Base-by-base conservation (phyloP, 2,888 invertebrate genomes). In the Drosophila villosipedis region DNA sequence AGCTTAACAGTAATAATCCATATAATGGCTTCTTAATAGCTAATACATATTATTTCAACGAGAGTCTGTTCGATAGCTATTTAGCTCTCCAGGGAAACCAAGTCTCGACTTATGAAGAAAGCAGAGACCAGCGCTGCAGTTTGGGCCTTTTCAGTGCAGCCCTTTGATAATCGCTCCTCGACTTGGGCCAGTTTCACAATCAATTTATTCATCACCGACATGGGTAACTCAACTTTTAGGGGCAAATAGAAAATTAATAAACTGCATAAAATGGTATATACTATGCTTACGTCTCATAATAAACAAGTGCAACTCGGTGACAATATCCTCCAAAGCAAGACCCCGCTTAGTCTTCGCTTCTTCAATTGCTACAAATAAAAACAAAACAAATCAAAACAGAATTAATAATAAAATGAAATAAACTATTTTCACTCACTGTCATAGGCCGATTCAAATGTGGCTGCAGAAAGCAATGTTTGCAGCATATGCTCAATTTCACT, bases 71-170 rank as follows among this genome's bases (percentile, higher is more conserved):
- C 4, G 16, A 25, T 4, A 16, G 16, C 16, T 52, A 3, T 37
- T 33, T 80, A 91, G 62, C 85, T 91, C 50, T 93, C 93, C 64
- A 93, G 70, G 5, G 92, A 91, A 53, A 93, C 92, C 91, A 93
- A 90, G 75, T 96, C 95, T 73, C 97, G 95, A 16, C 96, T 96
- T 39, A 95, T 93, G 84, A 97, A 96, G 94, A 99, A 99, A 9
- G 97, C 96, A n/a, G 98, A 95, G 60, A 99, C 95, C 61, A 99
- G 94, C 0, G 98, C 96, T 65, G 97, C 96, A 22, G 99, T 94
- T 94, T 99, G 99, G 54, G 98, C 95, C 81, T 96, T 96, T 94
- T 99, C 99, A 91, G 95, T 97, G 76, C 98, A 96, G 33, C 99
- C 99, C 74, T 95, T 95, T 0, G 98, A 94, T 39, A 99, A 94